phyloP scores from a whole-genome alignment of 2,797 vertebrate genomes.

The Silurus lanzhouensis region DNA sequence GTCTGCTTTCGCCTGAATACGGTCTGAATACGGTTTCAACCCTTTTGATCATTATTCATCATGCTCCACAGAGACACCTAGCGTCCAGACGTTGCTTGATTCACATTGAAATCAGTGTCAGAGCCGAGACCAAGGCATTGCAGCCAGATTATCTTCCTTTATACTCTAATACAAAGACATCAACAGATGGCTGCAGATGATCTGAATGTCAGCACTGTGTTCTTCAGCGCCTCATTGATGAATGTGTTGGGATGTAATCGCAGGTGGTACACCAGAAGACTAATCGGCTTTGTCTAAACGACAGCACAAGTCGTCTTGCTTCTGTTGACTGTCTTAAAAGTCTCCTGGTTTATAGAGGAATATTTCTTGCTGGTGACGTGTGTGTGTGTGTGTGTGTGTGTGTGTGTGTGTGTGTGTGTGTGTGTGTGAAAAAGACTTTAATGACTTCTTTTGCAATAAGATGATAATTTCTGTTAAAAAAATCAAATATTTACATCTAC shows the following conservation, averaged over 20 bases:
- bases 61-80: conserved; percentile 10
- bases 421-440: neutral
- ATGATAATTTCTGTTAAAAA: too few relatives aligned
- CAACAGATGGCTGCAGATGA: conserved; percentile 56
- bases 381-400: too few relatives aligned
- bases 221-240: conserved; percentile 23
- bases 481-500: neutral
- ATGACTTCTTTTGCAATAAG: neutral
- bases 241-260: conserved; percentile 31
- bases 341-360: too few relatives aligned
- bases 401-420: too few relatives aligned
- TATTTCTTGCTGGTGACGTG: neutral
- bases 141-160: conserved; percentile 38
- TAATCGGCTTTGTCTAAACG: neutral
- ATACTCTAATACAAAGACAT: conserved; percentile 29
- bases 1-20: too few relatives aligned
- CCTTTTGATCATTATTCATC: neutral
- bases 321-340: neutral
- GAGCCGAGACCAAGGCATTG: neutral
- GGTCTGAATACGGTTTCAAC: too few relatives aligned
- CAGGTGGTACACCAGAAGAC: conserved; percentile 45
- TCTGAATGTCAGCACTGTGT: conserved; percentile 26
- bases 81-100: conserved; percentile 10
- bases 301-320: neutral
- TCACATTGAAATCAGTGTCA: conserved; percentile 51